These are phyloP conservation scores for Lithobius niger DNA, from an alignment of 1,140 invertebrate genomes.

Conservation along the genomic window DNA sequence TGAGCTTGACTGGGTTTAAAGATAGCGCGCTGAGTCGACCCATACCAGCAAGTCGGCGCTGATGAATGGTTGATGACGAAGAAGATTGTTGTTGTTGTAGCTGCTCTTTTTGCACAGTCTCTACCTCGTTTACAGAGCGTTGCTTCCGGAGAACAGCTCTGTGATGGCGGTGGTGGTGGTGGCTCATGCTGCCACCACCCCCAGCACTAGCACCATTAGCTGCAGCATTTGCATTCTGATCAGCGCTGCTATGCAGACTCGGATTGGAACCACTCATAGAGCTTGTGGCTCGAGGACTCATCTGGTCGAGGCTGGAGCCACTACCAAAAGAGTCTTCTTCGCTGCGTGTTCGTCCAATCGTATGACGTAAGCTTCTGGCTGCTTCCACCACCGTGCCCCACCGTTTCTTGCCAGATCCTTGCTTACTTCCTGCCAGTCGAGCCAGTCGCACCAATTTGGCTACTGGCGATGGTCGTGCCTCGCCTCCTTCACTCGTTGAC, in stretches of 20 bases:
- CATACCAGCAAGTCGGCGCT: neutral
- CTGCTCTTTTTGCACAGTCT: slow-evolving; percentile 8
- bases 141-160: slow-evolving; percentile 12
- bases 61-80: neutral
- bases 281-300: slow-evolving; percentile 19
- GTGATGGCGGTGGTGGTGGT: slow-evolving; percentile 2
- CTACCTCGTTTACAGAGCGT: slow-evolving; percentile 13
- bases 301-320: slow-evolving; percentile 34
- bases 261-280: slow-evolving; percentile 9
- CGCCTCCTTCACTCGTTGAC: slow-evolving; percentile 11
- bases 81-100: too few species aligned
- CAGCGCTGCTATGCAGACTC: slow-evolving; percentile 9
- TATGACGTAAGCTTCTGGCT: slow-evolving; percentile 52
- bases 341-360: slow-evolving; percentile 54
- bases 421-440: slow-evolving; percentile 28
- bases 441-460: slow-evolving; percentile 34
- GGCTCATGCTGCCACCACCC: slow-evolving; percentile 12
- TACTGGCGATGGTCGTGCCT: slow-evolving; percentile 30
- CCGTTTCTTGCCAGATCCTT: slow-evolving; percentile 42
- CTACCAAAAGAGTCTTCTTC: slow-evolving; percentile 75
- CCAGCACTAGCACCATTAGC: neutral
- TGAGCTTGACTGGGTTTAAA: slow-evolving; percentile 12
- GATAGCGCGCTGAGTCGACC: neutral
- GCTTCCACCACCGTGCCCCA: slow-evolving; percentile 72
- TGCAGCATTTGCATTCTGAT: slow-evolving; percentile 5